Evolutionary conservation across 2,113 vertebrate genomes (phyloP), one percentile per base, ranked within the genome.

Genomic region (Talpa occidentalis): DNA sequence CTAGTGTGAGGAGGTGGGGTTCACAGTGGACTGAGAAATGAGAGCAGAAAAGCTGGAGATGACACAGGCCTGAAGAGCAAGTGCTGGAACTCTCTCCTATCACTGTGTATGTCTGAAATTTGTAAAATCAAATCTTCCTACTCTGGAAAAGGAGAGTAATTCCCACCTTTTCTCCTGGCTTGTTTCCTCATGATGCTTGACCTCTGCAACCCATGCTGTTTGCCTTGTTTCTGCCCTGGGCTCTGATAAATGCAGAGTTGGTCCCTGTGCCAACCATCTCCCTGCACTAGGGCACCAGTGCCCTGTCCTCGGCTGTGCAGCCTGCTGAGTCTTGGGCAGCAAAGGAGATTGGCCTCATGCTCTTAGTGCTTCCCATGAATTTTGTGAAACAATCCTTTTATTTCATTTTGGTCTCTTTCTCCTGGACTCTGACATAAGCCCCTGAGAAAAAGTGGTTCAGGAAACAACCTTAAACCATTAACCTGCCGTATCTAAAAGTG

Each of bases 191-290:
- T 24, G 54, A 4, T 37, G 9, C 44, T 2, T 19, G 56, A 42
- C 0, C 0, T 14, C 70, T 35, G 26, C 1, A 16, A 35, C 5
- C 0, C 2, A 19, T 47, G 12, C 11, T 15, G 2, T 30, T 47
- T 47, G 17, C 54, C 6, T 1, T 24, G 7, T 73, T 62, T 59
- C 47, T 28, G 56, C 30, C 26, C 49, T 6, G 26, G 59, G 2
- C 16, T 17, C 52, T 44, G 40, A 84, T 6, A 22, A 10, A 30
- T 10, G 26, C 56, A 81, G 37, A 35, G n/a, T 12, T 73, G 17
- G 21, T 19, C 47, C 35, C 3, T 49, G 26, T 12, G n/a, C 35
- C 9, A 49, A 0, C 1, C 1, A 30, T 59, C n/a, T 10, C 32
- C 49, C 66, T 47, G 28, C 35, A 6, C 16, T 11, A 5, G 26